These are phyloP conservation scores for Lottia scabra DNA, from an alignment of 2,888 invertebrate genomes.

Conservation along the genomic window DNA sequence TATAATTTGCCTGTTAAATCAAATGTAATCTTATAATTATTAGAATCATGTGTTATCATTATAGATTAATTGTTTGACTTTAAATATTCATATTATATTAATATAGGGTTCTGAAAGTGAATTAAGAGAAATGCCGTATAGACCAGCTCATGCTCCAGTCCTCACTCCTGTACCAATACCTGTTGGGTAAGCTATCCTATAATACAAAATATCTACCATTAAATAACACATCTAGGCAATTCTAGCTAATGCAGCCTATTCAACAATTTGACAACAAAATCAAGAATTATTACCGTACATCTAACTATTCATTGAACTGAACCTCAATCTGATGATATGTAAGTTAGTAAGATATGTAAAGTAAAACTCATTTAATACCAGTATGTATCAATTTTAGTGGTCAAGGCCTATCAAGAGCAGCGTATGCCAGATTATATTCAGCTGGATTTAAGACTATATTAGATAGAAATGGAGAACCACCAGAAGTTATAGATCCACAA, in stretches of 20 bases:
- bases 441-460: constrained; percentile 66
- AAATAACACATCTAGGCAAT: not conserved
- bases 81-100: too few species aligned
- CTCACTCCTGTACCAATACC: constrained; percentile 57
- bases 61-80: too few species aligned
- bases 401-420: constrained; percentile 64
- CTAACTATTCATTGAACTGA: too few species aligned
- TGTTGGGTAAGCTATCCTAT: constrained; percentile 42
- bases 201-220: not conserved
- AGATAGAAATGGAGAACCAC: constrained; percentile 67
- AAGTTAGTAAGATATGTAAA: too few species aligned
- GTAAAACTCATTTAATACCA: too few species aligned
- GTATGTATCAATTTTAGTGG: constrained; percentile 42
- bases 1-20: too few species aligned
- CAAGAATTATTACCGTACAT: too few species aligned
- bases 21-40: too few species aligned
- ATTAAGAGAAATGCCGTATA: constrained; percentile 61
- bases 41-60: too few species aligned
- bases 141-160: constrained; percentile 63
- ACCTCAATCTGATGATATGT: too few species aligned
- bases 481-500: constrained; percentile 68
- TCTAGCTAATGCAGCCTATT: not conserved
- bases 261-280: too few species aligned
- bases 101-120: constrained; percentile 16
- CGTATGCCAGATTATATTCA: constrained; percentile 66